Conservation (phyloP, 1,140 invertebrate genomes). For the Daktulosphaira vitifoliae region DNA sequence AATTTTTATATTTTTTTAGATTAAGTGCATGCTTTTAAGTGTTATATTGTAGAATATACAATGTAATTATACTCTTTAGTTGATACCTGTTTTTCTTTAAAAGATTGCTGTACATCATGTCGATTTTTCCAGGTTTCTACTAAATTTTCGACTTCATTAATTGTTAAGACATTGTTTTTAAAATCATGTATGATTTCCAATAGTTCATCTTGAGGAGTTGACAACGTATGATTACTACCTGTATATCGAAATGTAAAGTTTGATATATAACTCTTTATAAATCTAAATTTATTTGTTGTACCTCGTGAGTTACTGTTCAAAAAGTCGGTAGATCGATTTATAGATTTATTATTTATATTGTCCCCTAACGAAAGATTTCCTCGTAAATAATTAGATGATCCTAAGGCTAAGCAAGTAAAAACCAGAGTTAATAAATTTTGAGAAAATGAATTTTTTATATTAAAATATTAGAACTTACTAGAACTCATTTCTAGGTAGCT, state of each 20-base stretch:
- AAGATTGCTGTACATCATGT: constrained; percentile 74
- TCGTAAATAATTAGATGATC: constrained; percentile 5
- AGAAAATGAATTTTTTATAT: too few relatives aligned
- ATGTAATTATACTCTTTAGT: background rate
- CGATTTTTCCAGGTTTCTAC: constrained; percentile 76
- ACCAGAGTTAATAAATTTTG: too few relatives aligned
- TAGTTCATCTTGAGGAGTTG: constrained; percentile 58
- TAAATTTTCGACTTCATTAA: constrained; percentile 70
- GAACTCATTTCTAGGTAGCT: constrained; percentile 33
- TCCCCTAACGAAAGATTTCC: background rate
- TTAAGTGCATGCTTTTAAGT: background rate
- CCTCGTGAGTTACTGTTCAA: background rate
- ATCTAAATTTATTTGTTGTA: too few relatives aligned
- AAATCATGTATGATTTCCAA: constrained; percentile 81
- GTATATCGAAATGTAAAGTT: background rate
- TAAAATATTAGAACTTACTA: background rate
- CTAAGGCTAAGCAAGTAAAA: background rate
- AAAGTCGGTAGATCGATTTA: background rate
- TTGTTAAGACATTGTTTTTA: constrained; percentile 78
- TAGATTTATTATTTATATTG: background rate
- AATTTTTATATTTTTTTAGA: background rate
- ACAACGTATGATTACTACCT: constrained; percentile 23
- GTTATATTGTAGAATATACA: background rate
- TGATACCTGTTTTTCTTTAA: constrained; percentile 67
- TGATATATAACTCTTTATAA: too few relatives aligned